phyloP scores from a whole-genome alignment of 2,888 invertebrate genomes.

The Euzophera pinguis region DNA sequence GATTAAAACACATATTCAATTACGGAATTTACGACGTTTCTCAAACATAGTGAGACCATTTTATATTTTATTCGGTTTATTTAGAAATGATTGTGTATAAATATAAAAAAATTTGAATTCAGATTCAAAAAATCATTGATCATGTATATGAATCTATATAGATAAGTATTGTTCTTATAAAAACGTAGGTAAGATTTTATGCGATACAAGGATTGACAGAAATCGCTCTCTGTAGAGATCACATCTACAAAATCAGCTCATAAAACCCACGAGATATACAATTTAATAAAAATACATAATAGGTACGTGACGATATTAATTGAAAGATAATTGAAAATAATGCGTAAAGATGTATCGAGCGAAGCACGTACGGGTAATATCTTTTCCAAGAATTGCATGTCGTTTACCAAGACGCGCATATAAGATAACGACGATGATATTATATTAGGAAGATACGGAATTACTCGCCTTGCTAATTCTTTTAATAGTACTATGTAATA shows the following conservation, averaged over 20 bases:
- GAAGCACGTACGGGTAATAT: background rate
- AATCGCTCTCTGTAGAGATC: too few relatives aligned
- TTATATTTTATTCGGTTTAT: too few relatives aligned
- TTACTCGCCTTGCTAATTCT: conserved; percentile 1
- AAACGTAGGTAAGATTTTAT: too few relatives aligned
- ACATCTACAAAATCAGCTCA: too few relatives aligned
- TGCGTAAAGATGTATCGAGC: background rate
- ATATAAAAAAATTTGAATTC: too few relatives aligned
- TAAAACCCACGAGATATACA: background rate
- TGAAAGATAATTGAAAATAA: background rate
- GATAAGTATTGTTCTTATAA: too few relatives aligned
- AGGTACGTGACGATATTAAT: background rate
- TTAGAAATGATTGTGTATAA: too few relatives aligned
- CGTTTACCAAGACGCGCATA: conserved; percentile 6
- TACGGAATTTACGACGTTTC: background rate
- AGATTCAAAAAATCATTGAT: too few relatives aligned
- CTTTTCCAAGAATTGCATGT: background rate
- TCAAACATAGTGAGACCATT: too few relatives aligned
- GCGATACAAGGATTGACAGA: too few relatives aligned
- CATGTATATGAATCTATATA: too few relatives aligned
- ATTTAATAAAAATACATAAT: background rate
- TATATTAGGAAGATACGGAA: background rate
- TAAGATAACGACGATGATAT: background rate
- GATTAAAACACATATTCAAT: background rate
- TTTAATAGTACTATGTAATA: background rate